These are phyloP conservation scores for Pseudococcus jackbeardsleyi DNA, from an alignment of 2,888 invertebrate species.

Conservation along the genomic window DNA sequence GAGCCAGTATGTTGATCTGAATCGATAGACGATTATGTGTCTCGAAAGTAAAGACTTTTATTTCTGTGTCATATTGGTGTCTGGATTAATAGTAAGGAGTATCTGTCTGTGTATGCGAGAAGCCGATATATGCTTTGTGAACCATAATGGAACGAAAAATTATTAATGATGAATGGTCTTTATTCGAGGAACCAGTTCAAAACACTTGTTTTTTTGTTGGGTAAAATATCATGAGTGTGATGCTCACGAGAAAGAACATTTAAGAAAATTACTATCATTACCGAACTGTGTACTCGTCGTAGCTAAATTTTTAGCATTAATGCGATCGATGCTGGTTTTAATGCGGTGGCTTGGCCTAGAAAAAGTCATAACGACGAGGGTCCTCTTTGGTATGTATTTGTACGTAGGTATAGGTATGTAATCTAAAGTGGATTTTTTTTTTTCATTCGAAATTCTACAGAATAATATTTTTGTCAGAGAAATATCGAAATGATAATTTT, in stretches of 20 bases:
- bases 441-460: no score
- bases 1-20: neutral
- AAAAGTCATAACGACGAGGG: no score
- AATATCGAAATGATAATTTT: neutral
- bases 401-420: no score
- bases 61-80: neutral
- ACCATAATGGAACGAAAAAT: neutral
- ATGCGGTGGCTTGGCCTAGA: no score
- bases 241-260: neutral
- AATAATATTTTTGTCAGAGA: no score
- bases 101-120: neutral
- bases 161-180: neutral
- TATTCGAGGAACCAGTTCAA: conserved; percentile 1
- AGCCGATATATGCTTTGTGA: neutral
- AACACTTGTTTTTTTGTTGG: neutral
- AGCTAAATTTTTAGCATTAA: neutral
- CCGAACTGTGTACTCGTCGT: neutral
- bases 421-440: no score
- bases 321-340: no score
- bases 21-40: neutral
- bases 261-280: neutral
- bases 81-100: neutral
- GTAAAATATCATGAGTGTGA: neutral
- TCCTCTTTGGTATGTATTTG: no score
- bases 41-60: neutral